Base-by-base conservation (phyloP, 2,888 invertebrate species). In the Drosophila nigricruria region DNA sequence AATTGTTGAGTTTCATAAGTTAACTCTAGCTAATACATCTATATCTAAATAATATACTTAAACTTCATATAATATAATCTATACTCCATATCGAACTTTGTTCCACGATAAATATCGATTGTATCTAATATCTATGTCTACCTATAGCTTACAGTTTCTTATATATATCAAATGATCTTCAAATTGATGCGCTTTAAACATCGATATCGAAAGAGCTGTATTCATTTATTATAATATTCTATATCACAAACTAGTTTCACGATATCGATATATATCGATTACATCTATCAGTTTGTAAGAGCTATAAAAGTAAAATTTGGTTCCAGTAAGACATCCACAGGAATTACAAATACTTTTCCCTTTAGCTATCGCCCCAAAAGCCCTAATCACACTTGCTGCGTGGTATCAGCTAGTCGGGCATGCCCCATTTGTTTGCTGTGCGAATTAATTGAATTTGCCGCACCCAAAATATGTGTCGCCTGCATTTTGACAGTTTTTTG, bases 391-490 rank as follows among this genome's bases (percentile, higher is more conserved):
- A 25, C 25, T 16, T 36, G 1, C 1, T 27, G n/a, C 16, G 14
- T 20, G 49, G 32, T 32, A 58, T 49, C 5, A 25, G 5, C 14
- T 0, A 32, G 58, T 47, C 49, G 23, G 4, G n/a, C 14, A 47
- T 9, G 18, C 54, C 54, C 10, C 59, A 18, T 16, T 14, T 43
- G 12, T n/a, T 47, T 38, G 53, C 9, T 14, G 18, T 27, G 25
- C 6, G 27, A 38, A 4, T 25, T 38, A 8, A 38, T 72, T 34
- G 34, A 54, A 72, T 67, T 30, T 47, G 60, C 63, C 75, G 59
- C 74, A 75, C 74, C 74, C 70, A 61, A 74, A 58, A 58, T 50
- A 43, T 54, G 45, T 60, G 56, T 68, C 63, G 59, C 61, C 58
- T 65, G 53, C 70, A 70, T 42, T 73, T 60, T 50, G 47, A 57